phyloP scores from a whole-genome alignment of 2,113 vertebrate genomes.

The Atlantisia rogersi region DNA sequence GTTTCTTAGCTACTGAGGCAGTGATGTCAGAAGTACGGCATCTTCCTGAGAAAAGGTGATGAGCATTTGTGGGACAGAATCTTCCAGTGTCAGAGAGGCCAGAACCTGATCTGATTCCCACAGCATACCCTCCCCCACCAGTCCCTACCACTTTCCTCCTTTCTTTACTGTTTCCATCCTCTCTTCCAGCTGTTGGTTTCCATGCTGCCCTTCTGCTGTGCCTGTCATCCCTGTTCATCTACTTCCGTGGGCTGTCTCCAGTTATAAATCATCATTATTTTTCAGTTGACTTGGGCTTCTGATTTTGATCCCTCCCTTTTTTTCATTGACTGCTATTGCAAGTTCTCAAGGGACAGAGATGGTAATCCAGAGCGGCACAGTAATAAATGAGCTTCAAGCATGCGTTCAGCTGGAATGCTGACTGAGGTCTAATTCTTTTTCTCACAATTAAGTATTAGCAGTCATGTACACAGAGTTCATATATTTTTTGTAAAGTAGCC shows the following conservation, averaged over 20 bases:
- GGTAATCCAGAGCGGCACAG: neutral
- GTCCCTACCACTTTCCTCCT: neutral
- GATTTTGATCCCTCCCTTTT: neutral
- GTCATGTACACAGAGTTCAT: neutral
- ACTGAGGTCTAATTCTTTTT: neutral
- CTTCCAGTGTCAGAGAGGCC: rapidly evolving
- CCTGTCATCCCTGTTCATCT: neutral
- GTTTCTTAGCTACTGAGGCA: neutral
- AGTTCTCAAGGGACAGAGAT: neutral
- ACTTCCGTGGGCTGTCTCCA: neutral
- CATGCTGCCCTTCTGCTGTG: neutral
- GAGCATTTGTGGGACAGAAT: neutral
- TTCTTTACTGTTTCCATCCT: neutral
- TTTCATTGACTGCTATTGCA: neutral
- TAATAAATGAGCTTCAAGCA: neutral
- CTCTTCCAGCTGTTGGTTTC: neutral
- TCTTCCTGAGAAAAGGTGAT: neutral
- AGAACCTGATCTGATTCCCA: neutral
- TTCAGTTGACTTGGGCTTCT: neutral
- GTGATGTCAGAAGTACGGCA: neutral
- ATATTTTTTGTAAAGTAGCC: neutral
- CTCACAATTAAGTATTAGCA: neutral
- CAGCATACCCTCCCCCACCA: too few relatives aligned
- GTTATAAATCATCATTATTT: constrained; percentile 2
- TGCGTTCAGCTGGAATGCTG: neutral